Conservation (phyloP, 1,140 invertebrate species). For the Liolophura sinensis region DNA sequence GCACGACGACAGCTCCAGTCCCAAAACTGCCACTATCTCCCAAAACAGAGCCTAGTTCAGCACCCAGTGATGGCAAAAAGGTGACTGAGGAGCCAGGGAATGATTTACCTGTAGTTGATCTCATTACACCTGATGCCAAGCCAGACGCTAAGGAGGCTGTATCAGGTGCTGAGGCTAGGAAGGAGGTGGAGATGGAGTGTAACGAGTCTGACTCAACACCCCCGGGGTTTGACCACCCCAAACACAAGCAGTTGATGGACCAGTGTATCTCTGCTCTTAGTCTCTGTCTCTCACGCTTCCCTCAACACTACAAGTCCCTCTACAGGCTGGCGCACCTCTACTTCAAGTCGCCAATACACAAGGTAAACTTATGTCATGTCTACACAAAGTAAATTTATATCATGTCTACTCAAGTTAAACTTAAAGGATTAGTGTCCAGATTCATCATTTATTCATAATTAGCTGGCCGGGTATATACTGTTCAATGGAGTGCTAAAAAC, state of each 20-base stretch:
- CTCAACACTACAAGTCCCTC: slow-evolving; percentile 90
- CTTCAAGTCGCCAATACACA: slow-evolving; percentile 69
- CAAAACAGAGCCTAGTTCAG: too few species aligned
- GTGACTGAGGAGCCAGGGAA: too few species aligned
- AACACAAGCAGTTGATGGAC: slow-evolving; percentile 48
- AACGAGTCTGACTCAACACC: slow-evolving; percentile 11
- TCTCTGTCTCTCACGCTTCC: slow-evolving; percentile 81
- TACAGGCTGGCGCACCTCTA: slow-evolving; percentile 86
- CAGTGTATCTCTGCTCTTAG: slow-evolving; percentile 78
- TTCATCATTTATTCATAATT: too few species aligned
- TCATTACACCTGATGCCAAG: not conserved
- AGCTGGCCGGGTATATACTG: too few species aligned
- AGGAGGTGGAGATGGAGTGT: slow-evolving; percentile 7
- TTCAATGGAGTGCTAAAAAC: too few species aligned
- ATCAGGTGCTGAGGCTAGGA: slow-evolving; percentile 8
- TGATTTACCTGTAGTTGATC: too few species aligned
- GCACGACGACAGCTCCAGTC: too few species aligned
- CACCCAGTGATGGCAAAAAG: too few species aligned
- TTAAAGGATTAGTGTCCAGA: too few species aligned
- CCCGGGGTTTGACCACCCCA: slow-evolving; percentile 17
- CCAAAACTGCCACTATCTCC: too few species aligned
- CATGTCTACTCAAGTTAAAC: too few species aligned
- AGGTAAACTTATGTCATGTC: slow-evolving; percentile 34
- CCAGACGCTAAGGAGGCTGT: not conserved
- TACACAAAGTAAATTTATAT: too few species aligned